phyloP scores from a whole-genome alignment of 2,797 vertebrate genomes.

The Enteromius unitaeniatus region DNA sequence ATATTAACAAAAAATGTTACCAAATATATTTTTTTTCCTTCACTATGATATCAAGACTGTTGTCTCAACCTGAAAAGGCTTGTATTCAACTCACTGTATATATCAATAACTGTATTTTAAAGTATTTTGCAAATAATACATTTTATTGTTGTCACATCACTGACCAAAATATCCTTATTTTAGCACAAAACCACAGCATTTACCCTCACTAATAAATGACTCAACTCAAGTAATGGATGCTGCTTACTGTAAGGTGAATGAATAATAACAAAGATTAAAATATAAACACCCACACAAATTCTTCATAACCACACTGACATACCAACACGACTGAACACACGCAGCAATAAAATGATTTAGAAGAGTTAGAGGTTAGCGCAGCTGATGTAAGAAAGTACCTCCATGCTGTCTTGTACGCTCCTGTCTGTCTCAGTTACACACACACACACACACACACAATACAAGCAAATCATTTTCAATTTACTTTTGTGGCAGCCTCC shows the following conservation, averaged over 20 bases:
- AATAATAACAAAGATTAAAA: constrained; percentile 80
- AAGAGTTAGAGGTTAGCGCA: constrained; percentile 18
- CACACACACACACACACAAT: constrained; percentile 67
- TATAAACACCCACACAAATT: constrained; percentile 55
- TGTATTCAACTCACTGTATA: not conserved
- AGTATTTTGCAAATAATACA: not conserved
- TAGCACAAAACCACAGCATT: not conserved
- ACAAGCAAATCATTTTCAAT: constrained; percentile 80
- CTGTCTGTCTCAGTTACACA: constrained; percentile 62
- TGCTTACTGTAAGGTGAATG: constrained; percentile 73
- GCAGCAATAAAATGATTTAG: constrained; percentile 10
- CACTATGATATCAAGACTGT: not conserved
- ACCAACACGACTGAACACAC: constrained; percentile 37
- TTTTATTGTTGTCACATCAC: not conserved
- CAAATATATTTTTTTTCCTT: not conserved
- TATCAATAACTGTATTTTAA: not conserved
- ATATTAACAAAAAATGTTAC: no score
- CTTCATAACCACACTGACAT: constrained; percentile 42
- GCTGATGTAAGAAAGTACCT: constrained; percentile 26
- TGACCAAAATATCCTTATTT: not conserved
- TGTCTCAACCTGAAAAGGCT: not conserved
- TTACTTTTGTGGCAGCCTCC: constrained; percentile 76
- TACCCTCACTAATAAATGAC: not conserved
- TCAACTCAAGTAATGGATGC: constrained; percentile 64
- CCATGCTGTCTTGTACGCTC: constrained; percentile 40